Evolutionary conservation across 2,888 invertebrate genomes (phyloP), one percentile per base, ranked within the genome.

Genomic region (Lysandra coridon): DNA sequence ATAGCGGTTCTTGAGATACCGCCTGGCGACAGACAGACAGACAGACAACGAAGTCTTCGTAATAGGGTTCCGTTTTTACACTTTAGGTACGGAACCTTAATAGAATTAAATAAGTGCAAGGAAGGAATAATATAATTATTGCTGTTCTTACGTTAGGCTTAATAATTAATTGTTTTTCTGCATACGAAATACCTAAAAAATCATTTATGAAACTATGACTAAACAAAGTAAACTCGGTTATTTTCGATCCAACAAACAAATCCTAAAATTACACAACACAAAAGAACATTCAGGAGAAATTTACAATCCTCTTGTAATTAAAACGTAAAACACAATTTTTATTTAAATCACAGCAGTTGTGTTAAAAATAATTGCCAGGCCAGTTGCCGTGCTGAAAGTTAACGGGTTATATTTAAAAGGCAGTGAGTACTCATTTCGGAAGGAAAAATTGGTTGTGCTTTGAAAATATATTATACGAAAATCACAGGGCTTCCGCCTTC

Each of bases 391-490:
- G 87, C 87, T 86, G 88, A 87, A 92, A 91, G 92, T 92, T 92
- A 93, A 93, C 92, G 93, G 93, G 93, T 88, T 92, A 88, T 92
- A 92, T 93, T 93, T 92, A 91, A 83, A 90, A 86, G 86, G 86
- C 84, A 84, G 81, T 82, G 83, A 85, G 86, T 83, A 87, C 86
- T 86, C 88, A 87, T 88, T 88, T 85, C 84, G 86, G 85, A 84
- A 86, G 80, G 80, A 83, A 89, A 90, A 92, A 92, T 92, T 87
- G 87, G 88, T 88, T 87, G 84, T 84, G 87, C 91, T 92, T 92
- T 92, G 91, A 92, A 92, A 93, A 90, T 44, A 44, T 40, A n/a
- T n/a, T n/a, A n/a, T 69, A 78, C 73, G 12, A 12, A 73, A 17
- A 14, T 23, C n/a, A 53, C 12, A 84, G 84, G 84, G 83, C 89